Conservation (phyloP, 92 coral and sea anemone genomes). For the Epizoanthus scotinus region DNA sequence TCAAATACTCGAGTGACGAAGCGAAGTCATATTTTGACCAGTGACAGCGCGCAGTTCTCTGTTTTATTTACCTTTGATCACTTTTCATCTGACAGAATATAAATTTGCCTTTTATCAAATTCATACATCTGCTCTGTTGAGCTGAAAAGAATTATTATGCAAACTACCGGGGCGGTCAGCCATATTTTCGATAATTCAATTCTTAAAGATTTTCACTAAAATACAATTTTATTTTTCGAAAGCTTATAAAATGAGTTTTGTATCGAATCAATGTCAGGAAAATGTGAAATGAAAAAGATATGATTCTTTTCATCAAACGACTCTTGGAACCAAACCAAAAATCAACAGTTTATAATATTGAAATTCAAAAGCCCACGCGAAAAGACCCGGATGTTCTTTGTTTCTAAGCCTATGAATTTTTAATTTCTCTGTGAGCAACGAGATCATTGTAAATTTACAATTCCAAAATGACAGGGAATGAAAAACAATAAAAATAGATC, state of each 20-base stretch:
- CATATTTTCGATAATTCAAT: slow-evolving; percentile 17
- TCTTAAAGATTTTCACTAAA: background rate
- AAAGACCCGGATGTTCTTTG: slow-evolving; percentile 42
- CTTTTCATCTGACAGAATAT: background rate
- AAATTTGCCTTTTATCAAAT: slow-evolving; percentile 10
- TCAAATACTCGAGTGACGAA: background rate
- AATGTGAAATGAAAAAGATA: too few relatives aligned
- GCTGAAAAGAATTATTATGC: background rate
- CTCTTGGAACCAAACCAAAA: background rate
- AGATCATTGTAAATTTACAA: slow-evolving; percentile 68
- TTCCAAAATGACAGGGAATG: slow-evolving; percentile 87
- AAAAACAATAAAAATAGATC: slow-evolving; percentile 76
- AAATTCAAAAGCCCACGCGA: background rate
- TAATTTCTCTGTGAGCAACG: slow-evolving; percentile 41
- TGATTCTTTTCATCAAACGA: background rate
- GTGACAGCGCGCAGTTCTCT: too few relatives aligned
- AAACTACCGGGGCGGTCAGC: slow-evolving; percentile 9
- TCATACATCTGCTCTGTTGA: slow-evolving; percentile 13
- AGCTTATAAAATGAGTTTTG: background rate
- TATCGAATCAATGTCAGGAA: background rate
- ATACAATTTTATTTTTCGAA: background rate
- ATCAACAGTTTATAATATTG: background rate
- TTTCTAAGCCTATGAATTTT: slow-evolving; percentile 29
- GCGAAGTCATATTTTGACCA: background rate
- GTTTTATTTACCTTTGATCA: background rate